A percentile compares a stretch with the other conserved stretches of the same genome.
phyloP scores from a whole-genome alignment of 2,113 vertebrate species.

The Glaucomys volans region DNA sequence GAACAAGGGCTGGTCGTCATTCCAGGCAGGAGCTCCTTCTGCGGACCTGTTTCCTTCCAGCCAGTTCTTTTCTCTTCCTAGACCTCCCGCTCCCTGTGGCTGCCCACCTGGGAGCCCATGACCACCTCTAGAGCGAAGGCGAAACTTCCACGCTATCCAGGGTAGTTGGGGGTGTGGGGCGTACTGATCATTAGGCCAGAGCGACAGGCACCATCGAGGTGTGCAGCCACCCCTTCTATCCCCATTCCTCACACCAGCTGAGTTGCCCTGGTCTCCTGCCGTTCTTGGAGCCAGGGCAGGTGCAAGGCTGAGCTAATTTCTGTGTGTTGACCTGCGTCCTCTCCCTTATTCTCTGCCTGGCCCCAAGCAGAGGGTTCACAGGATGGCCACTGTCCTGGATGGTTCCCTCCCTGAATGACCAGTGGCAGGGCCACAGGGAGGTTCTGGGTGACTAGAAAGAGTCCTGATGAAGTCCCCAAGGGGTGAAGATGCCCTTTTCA shows the following conservation, averaged over 20 bases:
- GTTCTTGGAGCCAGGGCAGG: rapidly evolving
- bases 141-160: too few species aligned
- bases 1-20: neutral
- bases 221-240: rapidly evolving
- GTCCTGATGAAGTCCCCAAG: too few species aligned
- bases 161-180: neutral
- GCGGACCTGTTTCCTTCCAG: neutral
- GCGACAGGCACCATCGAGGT: rapidly evolving
- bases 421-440: too few species aligned
- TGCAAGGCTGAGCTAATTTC: neutral
- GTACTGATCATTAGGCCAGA: too few species aligned
- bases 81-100: neutral
- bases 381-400: neutral
- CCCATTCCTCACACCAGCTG: rapidly evolving
- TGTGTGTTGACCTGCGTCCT: neutral
- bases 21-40: neutral
- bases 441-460: neutral
- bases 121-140: neutral
- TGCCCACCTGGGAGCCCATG: rapidly evolving
- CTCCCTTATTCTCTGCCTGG: neutral
- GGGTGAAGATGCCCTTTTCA: neutral
- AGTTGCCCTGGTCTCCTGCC: neutral
- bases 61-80: neutral
- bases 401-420: neutral
- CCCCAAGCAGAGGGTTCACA: neutral